These are phyloP conservation scores for Anorthoa munda DNA, from an alignment of 2,888 invertebrate genomes.

Conservation along the genomic window DNA sequence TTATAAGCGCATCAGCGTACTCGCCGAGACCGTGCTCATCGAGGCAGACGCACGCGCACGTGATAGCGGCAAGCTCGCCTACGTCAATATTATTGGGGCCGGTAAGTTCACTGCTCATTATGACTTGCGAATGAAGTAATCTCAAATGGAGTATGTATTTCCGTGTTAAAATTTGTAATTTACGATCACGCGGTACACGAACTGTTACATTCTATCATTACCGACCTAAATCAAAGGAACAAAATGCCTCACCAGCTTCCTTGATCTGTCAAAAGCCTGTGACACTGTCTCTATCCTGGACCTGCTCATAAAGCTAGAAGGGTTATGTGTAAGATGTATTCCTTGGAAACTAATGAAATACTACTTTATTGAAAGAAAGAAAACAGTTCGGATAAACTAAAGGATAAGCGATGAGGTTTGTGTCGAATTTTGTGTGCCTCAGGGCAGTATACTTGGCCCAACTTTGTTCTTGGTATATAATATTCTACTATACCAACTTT, in stretches of 20 bases:
- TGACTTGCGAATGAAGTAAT: too few species aligned
- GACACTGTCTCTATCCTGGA: neutral
- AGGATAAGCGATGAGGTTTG: neutral
- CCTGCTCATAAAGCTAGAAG: neutral
- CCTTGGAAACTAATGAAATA: neutral
- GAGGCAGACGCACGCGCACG: conserved; percentile 92
- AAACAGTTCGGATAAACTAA: neutral
- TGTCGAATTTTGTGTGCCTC: neutral
- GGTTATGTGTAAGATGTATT: neutral
- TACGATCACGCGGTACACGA: neutral
- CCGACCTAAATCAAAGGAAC: neutral
- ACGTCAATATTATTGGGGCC: conserved; percentile 92
- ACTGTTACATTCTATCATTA: neutral
- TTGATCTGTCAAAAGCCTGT: neutral
- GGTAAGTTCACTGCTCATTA: conserved; percentile 41
- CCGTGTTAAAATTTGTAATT: neutral
- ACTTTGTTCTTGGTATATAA: neutral
- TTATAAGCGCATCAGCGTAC: conserved; percentile 88
- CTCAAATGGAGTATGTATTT: neutral
- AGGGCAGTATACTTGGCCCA: neutral
- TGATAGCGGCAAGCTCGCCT: conserved; percentile 88
- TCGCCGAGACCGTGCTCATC: conserved; percentile 92
- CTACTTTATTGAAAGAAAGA: neutral
- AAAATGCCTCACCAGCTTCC: neutral
- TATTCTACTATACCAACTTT: neutral